Evolutionary conservation across 2,888 invertebrate genomes (phyloP).

Genomic region (Acanthoscelides obtectus): DNA sequence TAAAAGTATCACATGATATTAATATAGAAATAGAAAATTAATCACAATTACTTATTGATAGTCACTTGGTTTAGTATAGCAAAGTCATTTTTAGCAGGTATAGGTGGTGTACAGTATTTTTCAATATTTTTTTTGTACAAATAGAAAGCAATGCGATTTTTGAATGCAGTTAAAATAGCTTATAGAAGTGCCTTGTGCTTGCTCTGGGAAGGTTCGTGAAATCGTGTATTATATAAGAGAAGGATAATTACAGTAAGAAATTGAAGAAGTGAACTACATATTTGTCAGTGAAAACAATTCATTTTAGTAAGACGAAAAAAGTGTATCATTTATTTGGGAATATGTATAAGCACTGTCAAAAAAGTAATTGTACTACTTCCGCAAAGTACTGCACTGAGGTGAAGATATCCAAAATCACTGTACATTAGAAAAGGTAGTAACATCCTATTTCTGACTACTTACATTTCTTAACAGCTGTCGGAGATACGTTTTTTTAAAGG

Average conservation of each 20-base stretch:
- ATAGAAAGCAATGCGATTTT: neutral
- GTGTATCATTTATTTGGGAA: neutral
- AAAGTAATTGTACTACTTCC: neutral
- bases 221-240: neutral
- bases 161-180: neutral
- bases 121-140: neutral
- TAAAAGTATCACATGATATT: no score
- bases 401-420: neutral
- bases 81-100: neutral
- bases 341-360: neutral
- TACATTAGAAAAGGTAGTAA: neutral
- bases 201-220: neutral
- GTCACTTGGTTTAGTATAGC: neutral
- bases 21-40: neutral
- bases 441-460: neutral
- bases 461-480: neutral
- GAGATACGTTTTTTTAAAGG: neutral
- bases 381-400: no score
- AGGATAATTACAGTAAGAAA: no score
- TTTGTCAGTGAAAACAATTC: no score
- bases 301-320: no score
- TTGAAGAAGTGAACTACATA: no score
- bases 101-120: neutral
- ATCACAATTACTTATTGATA: neutral
- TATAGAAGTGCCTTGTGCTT: slow-evolving; percentile 28